Evolutionary conservation across 2,888 invertebrate genomes (phyloP).

Genomic region (Ochlodes sylvanus): DNA sequence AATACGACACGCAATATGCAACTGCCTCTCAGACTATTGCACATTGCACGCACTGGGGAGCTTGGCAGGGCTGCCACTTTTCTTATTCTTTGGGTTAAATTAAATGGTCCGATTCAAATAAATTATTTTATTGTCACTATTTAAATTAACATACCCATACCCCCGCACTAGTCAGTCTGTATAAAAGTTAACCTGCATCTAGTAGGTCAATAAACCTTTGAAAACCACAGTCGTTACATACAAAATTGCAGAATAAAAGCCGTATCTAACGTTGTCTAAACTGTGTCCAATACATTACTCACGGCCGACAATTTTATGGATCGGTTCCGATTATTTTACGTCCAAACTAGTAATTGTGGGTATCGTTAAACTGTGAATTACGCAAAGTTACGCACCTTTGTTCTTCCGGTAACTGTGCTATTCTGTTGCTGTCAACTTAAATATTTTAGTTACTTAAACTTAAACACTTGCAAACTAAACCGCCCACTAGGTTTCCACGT

Average conservation of each 20-base stretch:
- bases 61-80: conserved; percentile 2
- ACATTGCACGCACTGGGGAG: conserved; percentile 24
- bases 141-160: too few species aligned
- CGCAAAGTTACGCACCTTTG: conserved; percentile 1
- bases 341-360: not conserved
- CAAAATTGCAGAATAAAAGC: too few species aligned
- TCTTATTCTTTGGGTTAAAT: not conserved
- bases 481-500: too few species aligned
- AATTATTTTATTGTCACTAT: not conserved
- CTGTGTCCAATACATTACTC: too few species aligned
- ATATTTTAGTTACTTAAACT: too few species aligned
- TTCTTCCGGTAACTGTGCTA: not conserved
- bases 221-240: too few species aligned
- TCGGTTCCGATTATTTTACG: not conserved
- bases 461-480: too few species aligned
- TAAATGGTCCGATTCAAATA: not conserved
- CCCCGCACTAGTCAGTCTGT: too few species aligned
- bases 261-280: not conserved
- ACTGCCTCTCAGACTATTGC: conserved; percentile 29
- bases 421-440: not conserved
- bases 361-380: not conserved
- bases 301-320: too few species aligned
- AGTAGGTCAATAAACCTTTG: too few species aligned
- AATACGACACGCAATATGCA: conserved; percentile 35
- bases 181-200: too few species aligned